Base-by-base conservation (phyloP, 2,797 vertebrate genomes). In the Falco concolor region DNA sequence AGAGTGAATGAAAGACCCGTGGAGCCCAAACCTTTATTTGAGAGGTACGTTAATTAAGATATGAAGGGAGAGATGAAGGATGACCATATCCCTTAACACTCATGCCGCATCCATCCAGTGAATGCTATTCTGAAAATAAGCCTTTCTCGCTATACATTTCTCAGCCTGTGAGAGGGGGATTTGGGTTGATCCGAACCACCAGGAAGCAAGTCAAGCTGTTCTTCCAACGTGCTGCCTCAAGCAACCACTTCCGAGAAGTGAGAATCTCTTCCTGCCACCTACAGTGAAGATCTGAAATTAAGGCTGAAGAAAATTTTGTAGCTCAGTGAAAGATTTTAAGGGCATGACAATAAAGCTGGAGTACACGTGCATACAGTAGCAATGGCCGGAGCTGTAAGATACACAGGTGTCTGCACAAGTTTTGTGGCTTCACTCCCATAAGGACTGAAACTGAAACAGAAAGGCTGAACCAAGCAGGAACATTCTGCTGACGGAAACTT, bases 331-430 rank as follows among this genome's bases (percentile, higher is more conserved):
- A 22, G 25, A 84, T n/a, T 86, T 56, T 72, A 75, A 53, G 6
- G 28, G 10, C 20, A 30, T 2, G 24, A 63, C 60, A 80, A 40
- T 12, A 25, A 74, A 80, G 28, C 9, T 49, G 30, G 34, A 85
- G 38, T 25, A 85, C 18, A 17, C 0, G 0, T 12, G 13, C 10
- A 4, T 40, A 21, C 0, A 0, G 28, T 13, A 79, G 45, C 0
- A 1, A 61, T 23, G 25, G 28, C 40, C 1, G 1, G 12, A 86
- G 61, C 27, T 42, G 1, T 14, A 75, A 70, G 57, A 61, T 5
- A 49, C 20, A 40, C 17, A 28, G 2, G 4, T 2, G 4, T 32
- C 42, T 30, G 11, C 56, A 49, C 2, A 70, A 52, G 25, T 45
- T 25, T 19, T 8, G 16, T 38, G 27, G 27, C 47, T 82, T 54